phyloP scores from a whole-genome alignment of 2,113 vertebrate genomes.

The Poecile atricapillus region DNA sequence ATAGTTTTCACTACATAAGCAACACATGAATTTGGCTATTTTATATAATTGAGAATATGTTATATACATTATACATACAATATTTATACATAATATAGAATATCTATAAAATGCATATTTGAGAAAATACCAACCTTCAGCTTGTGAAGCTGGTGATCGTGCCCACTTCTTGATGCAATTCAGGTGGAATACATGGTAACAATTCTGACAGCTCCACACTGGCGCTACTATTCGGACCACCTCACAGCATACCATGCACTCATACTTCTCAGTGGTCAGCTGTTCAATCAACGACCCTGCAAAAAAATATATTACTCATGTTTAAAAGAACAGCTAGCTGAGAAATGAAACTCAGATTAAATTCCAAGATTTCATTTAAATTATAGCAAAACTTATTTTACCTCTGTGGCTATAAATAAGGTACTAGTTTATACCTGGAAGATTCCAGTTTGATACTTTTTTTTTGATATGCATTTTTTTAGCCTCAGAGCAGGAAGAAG shows the following conservation, averaged over 20 bases:
- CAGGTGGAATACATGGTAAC: slow-evolving; percentile 95
- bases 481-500: background rate
- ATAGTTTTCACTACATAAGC: background rate
- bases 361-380: background rate
- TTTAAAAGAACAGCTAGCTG: background rate
- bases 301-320: background rate
- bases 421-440: background rate
- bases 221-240: slow-evolving; percentile 86
- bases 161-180: slow-evolving; percentile 99
- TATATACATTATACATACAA: background rate
- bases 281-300: slow-evolving; percentile 94
- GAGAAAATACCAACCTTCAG: slow-evolving; percentile 78
- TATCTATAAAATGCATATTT: background rate
- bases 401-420: background rate
- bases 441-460: background rate
- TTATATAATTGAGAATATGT: background rate
- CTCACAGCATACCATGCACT: slow-evolving; percentile 99
- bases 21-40: background rate
- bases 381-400: background rate
- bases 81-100: background rate
- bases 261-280: slow-evolving; percentile 93
- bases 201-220: slow-evolving; percentile 96
- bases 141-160: slow-evolving; percentile 92
- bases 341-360: background rate
- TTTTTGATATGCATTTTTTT: background rate